phyloP scores from a whole-genome alignment of 2,888 invertebrate genomes.

The Theodoxus fluviatilis region DNA sequence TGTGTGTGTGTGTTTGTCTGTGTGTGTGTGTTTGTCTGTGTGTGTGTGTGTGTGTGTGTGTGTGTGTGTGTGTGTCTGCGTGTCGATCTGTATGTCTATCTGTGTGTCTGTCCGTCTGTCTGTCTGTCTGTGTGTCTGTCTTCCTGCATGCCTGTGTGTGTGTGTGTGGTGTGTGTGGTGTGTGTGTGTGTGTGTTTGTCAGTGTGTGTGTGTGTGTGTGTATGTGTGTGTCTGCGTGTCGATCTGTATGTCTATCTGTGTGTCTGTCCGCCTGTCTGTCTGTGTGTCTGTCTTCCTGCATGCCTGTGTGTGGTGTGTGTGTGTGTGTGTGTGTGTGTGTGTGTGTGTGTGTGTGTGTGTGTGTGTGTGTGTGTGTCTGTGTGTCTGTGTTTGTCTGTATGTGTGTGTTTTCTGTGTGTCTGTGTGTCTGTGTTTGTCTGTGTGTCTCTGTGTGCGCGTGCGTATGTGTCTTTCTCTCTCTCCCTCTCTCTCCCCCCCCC shows the following conservation, averaged over 20 bases:
- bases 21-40: too few species aligned
- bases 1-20: too few species aligned
- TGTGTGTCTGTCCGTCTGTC: too few species aligned
- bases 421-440: neutral
- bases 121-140: too few species aligned
- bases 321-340: too few species aligned
- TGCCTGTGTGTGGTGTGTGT: neutral
- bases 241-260: neutral
- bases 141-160: too few species aligned
- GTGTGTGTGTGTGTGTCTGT: constrained; percentile 2
- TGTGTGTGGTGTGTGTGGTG: too few species aligned
- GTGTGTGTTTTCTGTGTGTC: neutral
- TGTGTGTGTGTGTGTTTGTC: neutral
- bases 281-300: neutral
- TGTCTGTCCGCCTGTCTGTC: constrained; percentile 9
- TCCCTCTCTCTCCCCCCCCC: too few species aligned
- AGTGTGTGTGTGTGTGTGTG: neutral
- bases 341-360: neutral
- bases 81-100: too few species aligned
- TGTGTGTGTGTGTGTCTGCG: too few species aligned
- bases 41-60: too few species aligned
- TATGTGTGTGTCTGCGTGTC: neutral
- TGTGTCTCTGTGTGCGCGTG: neutral
- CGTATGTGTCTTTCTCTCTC: neutral
- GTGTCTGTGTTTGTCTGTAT: neutral